Evolutionary conservation across 2,797 vertebrate species (phyloP).

Genomic region (Rhinatrema bivittatum): DNA sequence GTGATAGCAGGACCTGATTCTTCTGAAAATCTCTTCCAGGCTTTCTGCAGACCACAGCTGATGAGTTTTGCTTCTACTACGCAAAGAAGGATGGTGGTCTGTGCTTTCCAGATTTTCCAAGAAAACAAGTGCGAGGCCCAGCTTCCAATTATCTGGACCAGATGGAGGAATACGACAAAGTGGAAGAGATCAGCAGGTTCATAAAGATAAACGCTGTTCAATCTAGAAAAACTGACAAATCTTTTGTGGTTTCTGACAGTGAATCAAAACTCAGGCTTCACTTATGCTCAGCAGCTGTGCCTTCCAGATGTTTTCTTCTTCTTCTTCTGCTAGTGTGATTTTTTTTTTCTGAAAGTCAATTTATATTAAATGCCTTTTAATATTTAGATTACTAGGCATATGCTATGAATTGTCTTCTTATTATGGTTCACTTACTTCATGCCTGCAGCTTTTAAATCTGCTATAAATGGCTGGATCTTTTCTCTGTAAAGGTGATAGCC

Average conservation of each 20-base stretch:
- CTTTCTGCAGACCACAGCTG: slow-evolving; percentile 91
- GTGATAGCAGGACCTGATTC: slow-evolving; percentile 30
- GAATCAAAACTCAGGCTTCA: slow-evolving; percentile 36
- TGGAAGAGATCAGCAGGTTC: slow-evolving; percentile 92
- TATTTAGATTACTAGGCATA: slow-evolving; percentile 32
- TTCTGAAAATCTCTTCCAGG: slow-evolving; percentile 62
- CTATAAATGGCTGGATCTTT: too few relatives aligned
- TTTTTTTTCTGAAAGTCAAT: slow-evolving; percentile 29
- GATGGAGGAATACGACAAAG: slow-evolving; percentile 83
- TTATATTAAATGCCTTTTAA: slow-evolving; percentile 27
- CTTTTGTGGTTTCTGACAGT: slow-evolving; percentile 45
- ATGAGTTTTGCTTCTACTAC: slow-evolving; percentile 96
- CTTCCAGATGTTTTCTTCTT: slow-evolving; percentile 46
- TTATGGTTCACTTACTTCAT: slow-evolving; percentile 36
- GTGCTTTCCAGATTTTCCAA: slow-evolving; percentile 97
- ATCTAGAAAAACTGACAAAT: slow-evolving; percentile 27
- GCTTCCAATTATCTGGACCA: slow-evolving; percentile 93
- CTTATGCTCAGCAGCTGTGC: slow-evolving; percentile 40
- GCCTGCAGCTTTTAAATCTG: slow-evolving; percentile 16
- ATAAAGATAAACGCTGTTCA: slow-evolving; percentile 61
- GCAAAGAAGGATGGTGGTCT: slow-evolving; percentile 77
- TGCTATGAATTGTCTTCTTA: slow-evolving; percentile 31
- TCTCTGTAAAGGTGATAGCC: too few relatives aligned
- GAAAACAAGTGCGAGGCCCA: slow-evolving; percentile 82
- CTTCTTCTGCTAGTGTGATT: slow-evolving; percentile 27